Evolutionary conservation across 2,113 vertebrate genomes (phyloP), one percentile per base, ranked within the genome.

Genomic region (Capricornis sumatraensis): DNA sequence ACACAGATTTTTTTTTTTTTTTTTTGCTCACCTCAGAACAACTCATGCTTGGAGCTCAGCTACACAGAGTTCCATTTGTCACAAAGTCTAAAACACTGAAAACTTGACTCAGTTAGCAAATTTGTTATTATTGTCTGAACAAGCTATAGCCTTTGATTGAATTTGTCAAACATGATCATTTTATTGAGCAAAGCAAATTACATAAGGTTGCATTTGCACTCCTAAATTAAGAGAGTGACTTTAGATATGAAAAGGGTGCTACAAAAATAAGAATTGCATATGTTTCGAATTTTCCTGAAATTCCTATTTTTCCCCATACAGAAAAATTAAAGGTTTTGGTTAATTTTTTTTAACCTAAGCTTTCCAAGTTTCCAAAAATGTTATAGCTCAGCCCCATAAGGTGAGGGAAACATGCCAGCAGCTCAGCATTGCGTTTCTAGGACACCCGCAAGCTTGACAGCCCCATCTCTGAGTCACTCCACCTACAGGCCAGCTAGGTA

Each of bases 101-200:
- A 87, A 85, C 78, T 23, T 86, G 86, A 86, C 84, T 95, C 92
- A n/a, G 16, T 91, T 87, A 95, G 62, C 87, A 95, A 84, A 90
- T 96, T 15, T 87, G 87, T 92, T 89, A 89, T 95, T 78, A 95
- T 89, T 91, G 84, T 92, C 97, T 96, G 90, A 89, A 90, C 52
- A 79, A 96, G 92, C 87, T 86, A 27, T 89, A 97, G 91, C 95
- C 97, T 98, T 98, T 96, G 40, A 98, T 97, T 94, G 87, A 40
- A 94, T 94, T 97, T 96, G 91, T 89, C 94, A 81, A 95, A 87
- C 98, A 11, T 19, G 67, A 97, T 96, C 15, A 93, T 95, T 93
- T 95, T 86, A 91, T 90, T 64, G 94, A 97, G 96, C 94, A 83
- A 93, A 82, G 89, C 87, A 36, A 86, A 91, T 97, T 96, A 96